Percentiles rank a stretch among this genome's conserved stretches.
These are phyloP conservation scores for Nasonia longicornis DNA, from an alignment of 1,140 invertebrate species.

Conservation along the genomic window DNA sequence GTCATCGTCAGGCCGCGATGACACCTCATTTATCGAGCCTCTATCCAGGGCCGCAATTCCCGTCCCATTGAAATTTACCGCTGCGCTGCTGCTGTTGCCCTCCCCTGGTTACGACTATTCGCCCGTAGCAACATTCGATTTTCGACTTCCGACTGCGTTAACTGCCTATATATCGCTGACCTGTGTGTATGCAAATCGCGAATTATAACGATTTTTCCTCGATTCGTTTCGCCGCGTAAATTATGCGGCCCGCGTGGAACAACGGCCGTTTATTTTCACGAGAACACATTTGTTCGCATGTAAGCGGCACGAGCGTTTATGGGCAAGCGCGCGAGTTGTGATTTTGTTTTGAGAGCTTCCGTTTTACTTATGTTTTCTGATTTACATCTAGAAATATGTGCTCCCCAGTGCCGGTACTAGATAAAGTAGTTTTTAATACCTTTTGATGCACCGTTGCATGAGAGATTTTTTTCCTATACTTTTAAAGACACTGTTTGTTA, in stretches of 20 bases:
- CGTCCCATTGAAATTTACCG: conserved; percentile 5
- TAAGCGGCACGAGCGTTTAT: background rate
- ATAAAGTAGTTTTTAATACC: background rate
- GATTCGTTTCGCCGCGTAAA: background rate
- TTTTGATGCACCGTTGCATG: background rate
- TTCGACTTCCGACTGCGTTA: background rate
- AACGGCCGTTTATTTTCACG: background rate
- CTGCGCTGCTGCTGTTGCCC: too few species aligned
- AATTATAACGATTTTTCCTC: background rate
- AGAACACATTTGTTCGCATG: background rate
- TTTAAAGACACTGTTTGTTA: background rate
- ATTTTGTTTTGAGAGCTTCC: background rate
- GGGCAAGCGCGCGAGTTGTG: background rate
- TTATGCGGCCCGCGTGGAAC: background rate
- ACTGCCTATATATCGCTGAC: background rate
- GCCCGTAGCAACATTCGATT: conserved; percentile 13
- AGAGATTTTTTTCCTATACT: background rate
- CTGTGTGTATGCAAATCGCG: background rate
- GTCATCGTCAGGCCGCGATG: conserved; percentile 28
- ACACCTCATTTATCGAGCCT: conserved; percentile 31
- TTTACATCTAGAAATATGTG: background rate
- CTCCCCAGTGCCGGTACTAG: background rate
- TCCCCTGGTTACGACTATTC: background rate
- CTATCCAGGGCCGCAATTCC: background rate
- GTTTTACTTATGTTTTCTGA: background rate